phyloP scores from a whole-genome alignment of 2,113 vertebrate species.

The Rissa tridactyla region DNA sequence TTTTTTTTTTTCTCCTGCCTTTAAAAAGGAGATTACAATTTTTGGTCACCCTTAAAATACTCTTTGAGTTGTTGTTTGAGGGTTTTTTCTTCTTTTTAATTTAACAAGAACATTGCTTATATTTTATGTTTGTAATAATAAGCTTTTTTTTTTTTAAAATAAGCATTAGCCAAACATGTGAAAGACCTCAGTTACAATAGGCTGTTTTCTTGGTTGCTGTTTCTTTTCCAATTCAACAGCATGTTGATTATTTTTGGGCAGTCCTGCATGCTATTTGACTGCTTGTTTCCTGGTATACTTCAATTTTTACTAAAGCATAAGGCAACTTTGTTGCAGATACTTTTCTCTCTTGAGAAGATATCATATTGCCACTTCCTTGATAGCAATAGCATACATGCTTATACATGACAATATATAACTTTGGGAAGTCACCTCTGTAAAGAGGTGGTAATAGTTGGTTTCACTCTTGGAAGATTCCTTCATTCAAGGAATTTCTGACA shows the following conservation, averaged over 20 bases:
- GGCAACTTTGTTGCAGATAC: background rate
- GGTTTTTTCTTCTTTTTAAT: background rate
- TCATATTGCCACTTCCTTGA: background rate
- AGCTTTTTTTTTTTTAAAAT: background rate
- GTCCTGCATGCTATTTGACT: background rate
- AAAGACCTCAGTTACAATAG: background rate
- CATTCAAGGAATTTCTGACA: background rate
- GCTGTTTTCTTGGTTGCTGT: background rate
- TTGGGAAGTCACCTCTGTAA: background rate
- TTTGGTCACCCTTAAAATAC: background rate
- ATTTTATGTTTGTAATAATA: background rate
- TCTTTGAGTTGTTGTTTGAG: background rate
- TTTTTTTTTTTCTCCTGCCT: background rate
- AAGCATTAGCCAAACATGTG: background rate
- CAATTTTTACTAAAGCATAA: background rate
- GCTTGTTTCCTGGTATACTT: background rate
- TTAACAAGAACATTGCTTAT: background rate
- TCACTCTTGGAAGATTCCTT: background rate
- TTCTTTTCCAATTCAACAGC: background rate
- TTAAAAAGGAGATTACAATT: background rate
- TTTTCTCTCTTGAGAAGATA: background rate
- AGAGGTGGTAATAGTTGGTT: background rate
- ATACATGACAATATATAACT: background rate
- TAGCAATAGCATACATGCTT: background rate
- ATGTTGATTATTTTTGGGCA: background rate